phyloP scores from a whole-genome alignment of 2,113 vertebrate genomes.

The Tinamus guttatus region DNA sequence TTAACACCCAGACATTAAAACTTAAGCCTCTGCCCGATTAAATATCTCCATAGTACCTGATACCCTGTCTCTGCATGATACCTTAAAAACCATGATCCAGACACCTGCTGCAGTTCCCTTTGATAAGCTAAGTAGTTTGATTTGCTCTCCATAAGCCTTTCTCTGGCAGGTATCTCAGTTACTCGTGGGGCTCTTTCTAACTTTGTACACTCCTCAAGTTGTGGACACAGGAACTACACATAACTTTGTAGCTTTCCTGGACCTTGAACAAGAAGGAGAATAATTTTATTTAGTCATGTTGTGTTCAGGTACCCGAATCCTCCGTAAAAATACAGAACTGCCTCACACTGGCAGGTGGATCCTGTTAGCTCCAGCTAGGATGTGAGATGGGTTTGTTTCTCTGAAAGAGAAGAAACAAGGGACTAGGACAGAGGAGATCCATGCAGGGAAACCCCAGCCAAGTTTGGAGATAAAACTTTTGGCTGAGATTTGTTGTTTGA shows the following conservation, averaged over 20 bases:
- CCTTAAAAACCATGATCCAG: neutral
- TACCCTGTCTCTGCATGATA: neutral
- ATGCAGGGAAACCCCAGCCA: constrained; percentile 6
- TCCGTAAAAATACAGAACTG: neutral
- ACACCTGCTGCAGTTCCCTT: neutral
- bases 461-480: constrained; percentile 38
- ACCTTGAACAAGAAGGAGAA: neutral
- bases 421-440: neutral
- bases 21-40: neutral
- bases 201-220: neutral
- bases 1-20: neutral
- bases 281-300: neutral
- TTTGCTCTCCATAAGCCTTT: neutral
- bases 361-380: neutral
- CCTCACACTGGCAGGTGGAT: neutral
- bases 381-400: neutral
- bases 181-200: neutral
- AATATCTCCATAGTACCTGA: neutral
- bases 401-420: constrained; percentile 10
- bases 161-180: neutral
- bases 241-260: neutral
- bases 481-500: constrained; percentile 34
- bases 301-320: neutral
- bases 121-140: neutral
- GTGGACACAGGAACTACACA: rapidly evolving